A percentile compares a stretch with the other conserved stretches of the same genome.
These are phyloP conservation scores for Seladonia tumulorum DNA, from an alignment of 2,888 invertebrate genomes.

Conservation along the genomic window DNA sequence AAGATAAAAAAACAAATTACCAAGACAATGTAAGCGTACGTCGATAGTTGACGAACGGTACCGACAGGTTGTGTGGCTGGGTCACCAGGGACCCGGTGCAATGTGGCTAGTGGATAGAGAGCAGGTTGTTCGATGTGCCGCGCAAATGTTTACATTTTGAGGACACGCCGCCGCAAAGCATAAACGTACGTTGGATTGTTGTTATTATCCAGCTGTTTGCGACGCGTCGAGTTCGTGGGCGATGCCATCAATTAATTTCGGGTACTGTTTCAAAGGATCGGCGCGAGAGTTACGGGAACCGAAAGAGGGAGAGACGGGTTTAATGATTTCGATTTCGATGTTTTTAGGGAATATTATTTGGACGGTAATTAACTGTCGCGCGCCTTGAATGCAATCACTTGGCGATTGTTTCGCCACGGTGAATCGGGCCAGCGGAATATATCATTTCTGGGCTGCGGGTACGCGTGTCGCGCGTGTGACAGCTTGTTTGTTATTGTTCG, in stretches of 20 bases:
- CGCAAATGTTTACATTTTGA: constrained; percentile 29
- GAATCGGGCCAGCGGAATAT: not conserved
- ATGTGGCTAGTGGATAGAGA: not conserved
- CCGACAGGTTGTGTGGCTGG: not conserved
- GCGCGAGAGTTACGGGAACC: too few species aligned
- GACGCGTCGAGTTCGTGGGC: not conserved
- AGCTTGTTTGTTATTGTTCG: not conserved
- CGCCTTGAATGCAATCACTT: constrained; percentile 13
- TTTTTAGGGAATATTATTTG: constrained; percentile 1
- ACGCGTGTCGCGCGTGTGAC: not conserved
- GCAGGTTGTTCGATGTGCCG: not conserved
- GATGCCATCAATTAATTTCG: not conserved
- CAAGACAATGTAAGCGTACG: not conserved
- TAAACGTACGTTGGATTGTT: not conserved
- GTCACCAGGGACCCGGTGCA: not conserved
- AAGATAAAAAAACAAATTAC: too few species aligned
- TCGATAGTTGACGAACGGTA: not conserved
- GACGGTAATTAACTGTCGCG: not conserved
- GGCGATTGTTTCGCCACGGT: not conserved
- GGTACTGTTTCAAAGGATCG: not conserved
- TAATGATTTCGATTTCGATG: not conserved
- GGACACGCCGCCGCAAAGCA: not conserved
- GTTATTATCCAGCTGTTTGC: not conserved
- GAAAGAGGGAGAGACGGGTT: too few species aligned
- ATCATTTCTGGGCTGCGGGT: not conserved